phyloP scores from a whole-genome alignment of 2,797 vertebrate species.

The Anolis apletophallus region DNA sequence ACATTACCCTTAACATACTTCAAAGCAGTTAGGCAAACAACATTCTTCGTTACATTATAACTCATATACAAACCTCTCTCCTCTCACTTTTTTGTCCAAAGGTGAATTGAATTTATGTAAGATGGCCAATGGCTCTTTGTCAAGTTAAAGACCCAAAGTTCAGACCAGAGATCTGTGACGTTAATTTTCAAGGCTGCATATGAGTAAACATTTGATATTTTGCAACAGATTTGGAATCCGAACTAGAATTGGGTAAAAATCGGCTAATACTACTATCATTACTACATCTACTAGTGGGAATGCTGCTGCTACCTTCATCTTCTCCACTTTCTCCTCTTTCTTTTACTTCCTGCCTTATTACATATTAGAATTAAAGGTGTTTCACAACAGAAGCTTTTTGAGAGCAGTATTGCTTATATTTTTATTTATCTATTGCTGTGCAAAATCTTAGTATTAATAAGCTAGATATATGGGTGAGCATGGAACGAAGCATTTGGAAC shows the following conservation, averaged over 20 bases:
- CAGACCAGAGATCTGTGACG: slow-evolving; percentile 1
- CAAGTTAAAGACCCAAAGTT: background rate
- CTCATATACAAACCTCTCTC: background rate
- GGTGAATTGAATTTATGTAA: slow-evolving; percentile 18
- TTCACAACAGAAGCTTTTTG: background rate
- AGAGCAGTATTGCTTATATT: background rate
- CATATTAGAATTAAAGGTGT: background rate
- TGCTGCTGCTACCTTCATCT: no score
- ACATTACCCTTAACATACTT: slow-evolving; percentile 13
- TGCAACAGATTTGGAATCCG: background rate
- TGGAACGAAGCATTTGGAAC: no score
- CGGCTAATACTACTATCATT: no score
- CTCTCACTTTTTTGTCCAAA: slow-evolving; percentile 16
- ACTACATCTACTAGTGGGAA: no score
- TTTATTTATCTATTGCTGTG: background rate
- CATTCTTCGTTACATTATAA: background rate
- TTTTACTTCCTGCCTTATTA: background rate
- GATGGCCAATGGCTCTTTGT: background rate
- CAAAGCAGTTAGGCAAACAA: slow-evolving; percentile 20
- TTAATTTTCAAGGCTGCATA: slow-evolving; percentile 18
- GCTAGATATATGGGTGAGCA: background rate
- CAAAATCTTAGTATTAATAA: background rate
- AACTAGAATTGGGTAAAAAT: background rate
- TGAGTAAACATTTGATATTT: slow-evolving; percentile 22
- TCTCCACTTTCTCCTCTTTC: no score